phyloP scores from a whole-genome alignment of 2,113 vertebrate species.

The Vireo altiloquus region DNA sequence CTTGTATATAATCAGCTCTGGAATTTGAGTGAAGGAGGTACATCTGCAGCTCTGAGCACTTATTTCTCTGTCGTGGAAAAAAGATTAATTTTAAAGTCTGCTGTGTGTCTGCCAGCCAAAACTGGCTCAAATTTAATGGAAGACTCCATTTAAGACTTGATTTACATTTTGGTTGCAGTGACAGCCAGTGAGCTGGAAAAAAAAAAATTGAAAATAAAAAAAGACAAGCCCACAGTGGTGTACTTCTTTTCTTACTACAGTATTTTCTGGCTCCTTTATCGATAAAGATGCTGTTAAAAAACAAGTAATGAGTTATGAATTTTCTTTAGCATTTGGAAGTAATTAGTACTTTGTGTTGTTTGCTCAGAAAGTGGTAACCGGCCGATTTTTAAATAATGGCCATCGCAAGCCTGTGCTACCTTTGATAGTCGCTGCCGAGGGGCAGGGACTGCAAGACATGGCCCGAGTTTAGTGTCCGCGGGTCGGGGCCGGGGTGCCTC shows the following conservation, averaged over 20 bases:
- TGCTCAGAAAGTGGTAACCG: neutral
- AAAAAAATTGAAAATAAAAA: neutral
- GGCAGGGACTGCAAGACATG: too few relatives aligned
- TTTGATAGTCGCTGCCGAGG: rapidly evolving
- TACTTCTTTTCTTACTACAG: neutral
- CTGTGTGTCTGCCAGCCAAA: neutral
- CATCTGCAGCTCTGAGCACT: neutral
- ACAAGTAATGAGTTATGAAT: rapidly evolving
- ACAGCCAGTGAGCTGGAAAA: neutral
- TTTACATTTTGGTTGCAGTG: neutral
- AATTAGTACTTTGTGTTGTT: neutral
- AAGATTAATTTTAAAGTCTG: neutral
- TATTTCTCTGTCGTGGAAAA: neutral
- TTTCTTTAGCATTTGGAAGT: neutral
- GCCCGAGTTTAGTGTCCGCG: rapidly evolving
- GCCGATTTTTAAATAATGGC: neutral
- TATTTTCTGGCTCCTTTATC: neutral
- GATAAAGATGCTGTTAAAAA: neutral
- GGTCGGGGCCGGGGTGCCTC: neutral
- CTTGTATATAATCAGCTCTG: neutral
- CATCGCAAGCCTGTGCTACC: rapidly evolving
- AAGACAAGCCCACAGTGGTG: neutral
- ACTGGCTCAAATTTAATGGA: neutral
- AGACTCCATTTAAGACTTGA: neutral
- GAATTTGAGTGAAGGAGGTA: neutral